Evolutionary conservation across 2,113 vertebrate genomes (phyloP).

Genomic region (Cygnus buccinator): DNA sequence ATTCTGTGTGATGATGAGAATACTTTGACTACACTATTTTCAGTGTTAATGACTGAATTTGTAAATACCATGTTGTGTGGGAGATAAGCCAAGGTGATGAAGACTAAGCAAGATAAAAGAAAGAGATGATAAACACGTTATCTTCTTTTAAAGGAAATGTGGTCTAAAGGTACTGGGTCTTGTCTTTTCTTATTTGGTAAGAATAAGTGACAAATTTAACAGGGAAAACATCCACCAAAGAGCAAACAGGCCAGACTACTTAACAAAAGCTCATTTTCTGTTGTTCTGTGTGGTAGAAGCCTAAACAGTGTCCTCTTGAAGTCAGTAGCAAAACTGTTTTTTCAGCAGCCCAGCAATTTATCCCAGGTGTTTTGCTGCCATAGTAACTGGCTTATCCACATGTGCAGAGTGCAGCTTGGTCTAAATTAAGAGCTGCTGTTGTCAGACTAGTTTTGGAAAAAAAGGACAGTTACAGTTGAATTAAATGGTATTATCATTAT

Average conservation of each 20-base stretch:
- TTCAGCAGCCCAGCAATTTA: neutral
- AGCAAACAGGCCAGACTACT: neutral
- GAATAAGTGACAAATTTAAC: constrained; percentile 14
- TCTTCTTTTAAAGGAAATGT: constrained; percentile 23
- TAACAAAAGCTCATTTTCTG: neutral
- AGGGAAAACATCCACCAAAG: neutral
- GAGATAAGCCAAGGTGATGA: constrained; percentile 20
- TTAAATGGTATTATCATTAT: neutral
- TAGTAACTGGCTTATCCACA: neutral
- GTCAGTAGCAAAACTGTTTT: neutral
- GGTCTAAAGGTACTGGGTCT: constrained; percentile 3
- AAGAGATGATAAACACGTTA: constrained; percentile 36
- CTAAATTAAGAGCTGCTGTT: neutral
- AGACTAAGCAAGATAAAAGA: constrained; percentile 29
- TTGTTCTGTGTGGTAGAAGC: neutral
- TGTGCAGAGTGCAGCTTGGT: neutral
- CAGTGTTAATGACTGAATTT: constrained; percentile 2
- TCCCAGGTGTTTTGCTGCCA: constrained; percentile 2
- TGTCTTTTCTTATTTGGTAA: neutral
- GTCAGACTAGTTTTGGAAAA: neutral
- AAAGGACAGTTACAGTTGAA: neutral
- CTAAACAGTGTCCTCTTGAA: neutral
- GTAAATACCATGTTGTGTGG: neutral
- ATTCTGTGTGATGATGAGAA: neutral
- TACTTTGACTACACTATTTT: neutral